Evolutionary conservation across 2,888 invertebrate species (phyloP).

Genomic region (Neuroscelio doddi): DNA sequence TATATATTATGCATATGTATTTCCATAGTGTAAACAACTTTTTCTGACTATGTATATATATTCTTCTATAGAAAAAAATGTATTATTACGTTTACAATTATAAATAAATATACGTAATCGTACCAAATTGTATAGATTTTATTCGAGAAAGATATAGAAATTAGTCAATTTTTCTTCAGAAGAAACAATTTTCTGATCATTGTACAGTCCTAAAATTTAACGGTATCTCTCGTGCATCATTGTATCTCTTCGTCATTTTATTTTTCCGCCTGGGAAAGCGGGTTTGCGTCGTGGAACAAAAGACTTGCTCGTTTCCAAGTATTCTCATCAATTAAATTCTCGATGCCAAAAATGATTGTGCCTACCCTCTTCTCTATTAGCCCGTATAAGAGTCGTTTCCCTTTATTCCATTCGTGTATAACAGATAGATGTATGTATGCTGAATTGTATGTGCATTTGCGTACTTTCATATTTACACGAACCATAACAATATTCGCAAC

Average conservation of each 20-base stretch:
- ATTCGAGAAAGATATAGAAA: no score
- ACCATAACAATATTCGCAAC: background rate
- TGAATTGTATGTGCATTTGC: background rate
- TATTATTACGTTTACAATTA: no score
- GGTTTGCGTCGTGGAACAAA: slow-evolving; percentile 22
- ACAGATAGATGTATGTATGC: background rate
- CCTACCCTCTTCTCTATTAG: slow-evolving; percentile 1
- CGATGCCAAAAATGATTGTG: slow-evolving; percentile 45
- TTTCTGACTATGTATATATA: no score
- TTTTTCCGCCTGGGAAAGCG: slow-evolving; percentile 26
- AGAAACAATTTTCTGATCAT: background rate
- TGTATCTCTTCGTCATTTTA: slow-evolving; percentile 11
- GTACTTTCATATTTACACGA: background rate
- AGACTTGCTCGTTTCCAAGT: slow-evolving; percentile 15
- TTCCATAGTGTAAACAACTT: no score
- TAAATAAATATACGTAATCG: no score
- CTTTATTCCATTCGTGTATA: slow-evolving; percentile 8
- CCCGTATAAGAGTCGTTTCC: background rate
- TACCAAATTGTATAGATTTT: no score
- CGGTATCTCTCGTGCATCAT: background rate
- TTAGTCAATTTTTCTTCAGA: background rate
- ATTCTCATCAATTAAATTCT: slow-evolving; percentile 53
- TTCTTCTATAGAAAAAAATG: no score
- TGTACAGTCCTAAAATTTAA: background rate
- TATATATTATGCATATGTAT: no score